Evolutionary conservation across 1,140 invertebrate genomes (phyloP), one percentile per base, ranked within the genome.

Genomic region (Drosophila trapezifrons): DNA sequence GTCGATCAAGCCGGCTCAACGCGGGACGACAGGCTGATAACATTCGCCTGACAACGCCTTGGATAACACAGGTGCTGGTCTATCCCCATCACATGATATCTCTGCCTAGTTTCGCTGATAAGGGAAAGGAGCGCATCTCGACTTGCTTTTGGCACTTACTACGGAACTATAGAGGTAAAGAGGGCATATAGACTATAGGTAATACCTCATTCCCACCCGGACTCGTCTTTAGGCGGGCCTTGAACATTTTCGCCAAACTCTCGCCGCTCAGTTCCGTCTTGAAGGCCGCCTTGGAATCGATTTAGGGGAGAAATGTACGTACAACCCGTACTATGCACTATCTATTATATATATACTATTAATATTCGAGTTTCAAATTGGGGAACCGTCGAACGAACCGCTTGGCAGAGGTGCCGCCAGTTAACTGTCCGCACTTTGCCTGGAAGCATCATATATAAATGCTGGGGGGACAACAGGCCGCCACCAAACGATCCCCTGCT

Each of bases 171-270:
- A 35, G 4, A 32, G 10, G 32, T 32, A 32, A 32, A 35, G 8
- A 10, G 9, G 9, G 9, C 3, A 25, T 12, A 27, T 6, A 64
- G 42, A 29, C 15, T 18, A 12, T 37, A 54, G 18, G 15, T 37
- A 37, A 76, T 64, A 87, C 86, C 69, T 91, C 90, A 49, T 71
- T 73, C 60, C 73, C 73, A 71, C 83, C 78, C 69, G 77, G 80
- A 76, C 80, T 82, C 62, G 90, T 57, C 71, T 91, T 91, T 51
- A 91, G 75, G 38, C 90, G 90, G 66, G 78, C 77, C 46, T 91
- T 91, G 49, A 91, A 86, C 80, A 91, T 91, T 70, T 80, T 91
- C 51, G 78, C 87, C 60, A 91, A 86, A 86, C 72, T 90, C 56
- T 81, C 79, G 60, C 90, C 85, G 78, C 60, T 86, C 18, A 90